Percentiles rank a stretch among this genome's conserved stretches.
Evolutionary conservation across 1,140 invertebrate species (phyloP).

Genomic region (Drosophila auraria): DNA sequence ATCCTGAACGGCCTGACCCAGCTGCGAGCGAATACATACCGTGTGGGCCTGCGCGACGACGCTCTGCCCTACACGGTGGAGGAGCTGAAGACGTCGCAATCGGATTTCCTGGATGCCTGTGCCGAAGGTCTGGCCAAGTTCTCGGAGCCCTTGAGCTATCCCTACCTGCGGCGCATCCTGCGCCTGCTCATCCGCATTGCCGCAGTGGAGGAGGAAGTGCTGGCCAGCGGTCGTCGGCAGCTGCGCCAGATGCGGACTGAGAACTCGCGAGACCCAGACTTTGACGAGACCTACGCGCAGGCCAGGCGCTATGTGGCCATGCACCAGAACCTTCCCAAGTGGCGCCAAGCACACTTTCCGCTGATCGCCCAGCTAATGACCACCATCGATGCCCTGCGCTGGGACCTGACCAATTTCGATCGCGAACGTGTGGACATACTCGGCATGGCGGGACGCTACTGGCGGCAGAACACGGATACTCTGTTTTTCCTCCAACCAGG

Average conservation of each 20-base stretch:
- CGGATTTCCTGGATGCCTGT: slow-evolving; percentile 15
- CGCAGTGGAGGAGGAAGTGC: not conserved
- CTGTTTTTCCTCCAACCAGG: not conserved
- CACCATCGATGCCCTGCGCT: slow-evolving; percentile 39
- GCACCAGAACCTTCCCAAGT: slow-evolving; percentile 7
- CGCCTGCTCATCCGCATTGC: slow-evolving; percentile 3
- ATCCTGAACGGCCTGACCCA: slow-evolving; percentile 8
- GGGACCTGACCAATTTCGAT: slow-evolving; percentile 11
- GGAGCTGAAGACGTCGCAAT: slow-evolving; percentile 9
- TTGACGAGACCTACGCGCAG: not conserved
- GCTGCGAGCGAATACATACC: not conserved
- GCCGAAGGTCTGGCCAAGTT: slow-evolving; percentile 21
- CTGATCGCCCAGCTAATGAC: slow-evolving; percentile 29
- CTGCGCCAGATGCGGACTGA: not conserved
- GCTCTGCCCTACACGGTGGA: slow-evolving; percentile 8
- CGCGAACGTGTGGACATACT: slow-evolving; percentile 10
- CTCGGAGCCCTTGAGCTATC: not conserved
- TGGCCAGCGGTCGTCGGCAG: not conserved
- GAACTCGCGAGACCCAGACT: too few species aligned
- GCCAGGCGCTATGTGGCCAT: slow-evolving; percentile 20
- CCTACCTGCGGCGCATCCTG: slow-evolving; percentile 5
- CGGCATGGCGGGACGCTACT: slow-evolving; percentile 24
- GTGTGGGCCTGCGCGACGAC: not conserved
- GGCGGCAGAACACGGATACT: not conserved
- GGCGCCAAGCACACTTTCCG: slow-evolving; percentile 15